Conservation (phyloP, 2,113 vertebrate genomes). For the Donacobius atricapilla region DNA sequence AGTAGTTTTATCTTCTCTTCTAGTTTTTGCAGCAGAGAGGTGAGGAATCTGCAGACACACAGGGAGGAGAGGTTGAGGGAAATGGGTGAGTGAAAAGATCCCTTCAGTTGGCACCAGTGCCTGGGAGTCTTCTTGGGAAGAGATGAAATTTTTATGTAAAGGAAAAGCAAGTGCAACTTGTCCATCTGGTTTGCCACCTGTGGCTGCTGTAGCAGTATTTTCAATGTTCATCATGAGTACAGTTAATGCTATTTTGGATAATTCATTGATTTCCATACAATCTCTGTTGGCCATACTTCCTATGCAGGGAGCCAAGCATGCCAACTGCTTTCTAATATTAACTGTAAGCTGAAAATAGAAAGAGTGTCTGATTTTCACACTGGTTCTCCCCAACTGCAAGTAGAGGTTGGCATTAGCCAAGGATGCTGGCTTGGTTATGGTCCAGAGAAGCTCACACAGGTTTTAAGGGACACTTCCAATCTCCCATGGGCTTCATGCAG, state of each 20-base stretch:
- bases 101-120: not conserved
- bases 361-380: not conserved
- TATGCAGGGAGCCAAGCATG: not conserved
- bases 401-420: not conserved
- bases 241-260: conserved; percentile 30
- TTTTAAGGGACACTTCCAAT: not conserved
- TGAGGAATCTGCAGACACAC: not conserved
- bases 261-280: not conserved
- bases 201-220: not conserved
- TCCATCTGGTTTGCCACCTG: not conserved
- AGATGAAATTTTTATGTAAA: not conserved
- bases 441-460: not conserved
- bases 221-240: not conserved
- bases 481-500: not conserved
- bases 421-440: not conserved
- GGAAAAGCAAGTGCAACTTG: not conserved
- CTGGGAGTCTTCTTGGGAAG: not conserved
- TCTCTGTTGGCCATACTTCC: not conserved
- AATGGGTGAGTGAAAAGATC: not conserved
- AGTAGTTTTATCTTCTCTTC: not conserved
- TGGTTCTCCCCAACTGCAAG: not conserved
- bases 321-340: not conserved
- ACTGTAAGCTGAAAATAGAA: not conserved
- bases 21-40: not conserved
- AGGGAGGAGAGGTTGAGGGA: not conserved